A percentile compares a stretch with the other conserved stretches of the same genome.
Conservation (phyloP, 2,797 vertebrate species). For the Dermochelys coriacea region DNA sequence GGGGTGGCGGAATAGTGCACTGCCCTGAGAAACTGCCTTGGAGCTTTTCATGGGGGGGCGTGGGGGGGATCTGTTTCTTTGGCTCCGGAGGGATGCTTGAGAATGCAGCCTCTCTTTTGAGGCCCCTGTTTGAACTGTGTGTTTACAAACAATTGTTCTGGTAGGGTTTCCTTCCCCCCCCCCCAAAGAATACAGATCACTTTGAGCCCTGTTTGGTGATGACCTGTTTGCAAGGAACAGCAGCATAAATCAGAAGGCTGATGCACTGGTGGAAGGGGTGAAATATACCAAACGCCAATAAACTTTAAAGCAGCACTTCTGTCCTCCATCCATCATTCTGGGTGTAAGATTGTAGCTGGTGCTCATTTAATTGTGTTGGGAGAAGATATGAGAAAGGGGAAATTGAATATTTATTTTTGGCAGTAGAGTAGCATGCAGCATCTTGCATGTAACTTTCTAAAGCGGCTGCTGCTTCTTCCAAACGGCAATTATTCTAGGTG, state of each 20-base stretch:
- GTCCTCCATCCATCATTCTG: background rate
- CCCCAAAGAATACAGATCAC: background rate
- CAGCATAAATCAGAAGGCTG: background rate
- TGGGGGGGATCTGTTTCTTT: background rate
- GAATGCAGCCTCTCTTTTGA: background rate
- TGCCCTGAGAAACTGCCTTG: background rate
- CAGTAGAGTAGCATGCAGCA: background rate
- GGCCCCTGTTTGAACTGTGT: background rate
- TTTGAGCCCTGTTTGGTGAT: background rate
- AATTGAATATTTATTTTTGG: background rate
- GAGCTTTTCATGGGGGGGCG: background rate
- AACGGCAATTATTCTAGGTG: background rate
- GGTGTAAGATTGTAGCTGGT: background rate
- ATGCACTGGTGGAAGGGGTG: background rate
- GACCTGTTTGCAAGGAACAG: background rate
- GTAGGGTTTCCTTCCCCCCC: no score
- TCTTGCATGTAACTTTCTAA: slow-evolving; percentile 48
- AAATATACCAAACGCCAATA: background rate
- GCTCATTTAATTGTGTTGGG: background rate
- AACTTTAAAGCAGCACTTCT: background rate
- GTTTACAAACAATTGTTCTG: no score
- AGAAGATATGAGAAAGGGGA: background rate
- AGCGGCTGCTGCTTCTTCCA: background rate
- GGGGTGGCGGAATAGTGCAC: background rate
- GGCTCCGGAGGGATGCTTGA: background rate